Evolutionary conservation across 2,888 invertebrate species (phyloP), one percentile per base, ranked within the genome.

Genomic region (Pandemis cinnamomeana): DNA sequence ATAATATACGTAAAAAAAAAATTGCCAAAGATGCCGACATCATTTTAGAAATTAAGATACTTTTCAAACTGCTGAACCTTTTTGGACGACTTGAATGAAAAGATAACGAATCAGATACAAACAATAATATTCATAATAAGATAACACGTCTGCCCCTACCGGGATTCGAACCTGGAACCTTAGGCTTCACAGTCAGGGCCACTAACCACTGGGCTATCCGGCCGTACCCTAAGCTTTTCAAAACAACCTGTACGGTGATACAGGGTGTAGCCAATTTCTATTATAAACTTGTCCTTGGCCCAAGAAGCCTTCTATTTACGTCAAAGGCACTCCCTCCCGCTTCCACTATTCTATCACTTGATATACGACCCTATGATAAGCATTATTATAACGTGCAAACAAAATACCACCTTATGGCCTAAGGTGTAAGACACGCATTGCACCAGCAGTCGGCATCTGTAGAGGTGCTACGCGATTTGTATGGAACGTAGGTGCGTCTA

Each of bases 351-450:
- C 27, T 53, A 67, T 53, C 51, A 36, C 36, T 58, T 58, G 61
- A 71, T 67, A 61, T 44, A 67, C n/a, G 36, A 6, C 46, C 7
- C 36, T 46, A 62, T 67, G 51, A 72, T 68, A 72, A 72, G 46
- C 53, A 62, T 63, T 67, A 41, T 51, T 42, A 53, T 41, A 42
- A n/a, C n/a, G 0, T 20, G 15, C 60, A 60, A 62, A 36, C 15
- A 55, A 72, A 71, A 63, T 15, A 8, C 44, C 3, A 13, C 62
- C 67, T 68, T 72, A 55, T 53, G 2, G 0, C 0, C 3, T 4
- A 46, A 5, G 13, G 1, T 0, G 15, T 67, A 72, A 53, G 36
- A 11, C 10, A 27, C 41, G 42, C 15, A 15, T 67, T 41, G 6
- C 27, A 1, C 11, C 27, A 58, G 58, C 15, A 27, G 27, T 13